Evolutionary conservation across 2,888 invertebrate genomes (phyloP), one percentile per base, ranked within the genome.

Genomic region (Philereme transversata): DNA sequence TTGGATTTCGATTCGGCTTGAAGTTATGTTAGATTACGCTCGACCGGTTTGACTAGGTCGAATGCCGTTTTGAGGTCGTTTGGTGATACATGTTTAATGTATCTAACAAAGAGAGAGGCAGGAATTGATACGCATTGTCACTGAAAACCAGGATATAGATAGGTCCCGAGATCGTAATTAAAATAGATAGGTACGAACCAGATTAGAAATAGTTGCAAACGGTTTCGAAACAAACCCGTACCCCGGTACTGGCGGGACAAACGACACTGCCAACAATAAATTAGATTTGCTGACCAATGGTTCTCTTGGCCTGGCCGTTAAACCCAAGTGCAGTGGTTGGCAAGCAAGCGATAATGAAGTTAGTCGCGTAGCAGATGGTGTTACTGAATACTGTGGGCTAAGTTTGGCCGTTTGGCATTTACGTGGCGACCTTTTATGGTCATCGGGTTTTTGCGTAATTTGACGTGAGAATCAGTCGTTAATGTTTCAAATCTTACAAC

Each of bases 1-100:
- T 89, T 83, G 78, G 81, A 83, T 87, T 88, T 86, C 83, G 81
- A 84, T 84, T 82, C 83, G 81, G 84, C 82, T 88, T 82, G 84
- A 65, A 82, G 81, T 88, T 90, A 86, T 87, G 89, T 87, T 88
- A 82, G 84, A 88, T 88, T 89, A 89, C 88, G 84, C 81, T 84
- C 82, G 86, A 87, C 70, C 70, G 70, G 70, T 70, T 70, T 62
- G 70, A 70, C 88, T 91, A 90, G 90, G 90, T 87, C 88, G 90
- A 90, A 90, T 88, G 86, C 88, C 86, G 83, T 86, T 89, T 90
- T 90, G 87, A 92, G 91, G 91, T 91, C 91, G 90, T 91, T 90
- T 86, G 79, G 81, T 78, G 81, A 78, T 82, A 81, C 76, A 22
- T 22, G 73, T 74, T 78, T 72, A 80, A 78, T 77, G 22, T 81